Conservation (phyloP, 2,797 vertebrate genomes). For the Calcarius lapponicus region DNA sequence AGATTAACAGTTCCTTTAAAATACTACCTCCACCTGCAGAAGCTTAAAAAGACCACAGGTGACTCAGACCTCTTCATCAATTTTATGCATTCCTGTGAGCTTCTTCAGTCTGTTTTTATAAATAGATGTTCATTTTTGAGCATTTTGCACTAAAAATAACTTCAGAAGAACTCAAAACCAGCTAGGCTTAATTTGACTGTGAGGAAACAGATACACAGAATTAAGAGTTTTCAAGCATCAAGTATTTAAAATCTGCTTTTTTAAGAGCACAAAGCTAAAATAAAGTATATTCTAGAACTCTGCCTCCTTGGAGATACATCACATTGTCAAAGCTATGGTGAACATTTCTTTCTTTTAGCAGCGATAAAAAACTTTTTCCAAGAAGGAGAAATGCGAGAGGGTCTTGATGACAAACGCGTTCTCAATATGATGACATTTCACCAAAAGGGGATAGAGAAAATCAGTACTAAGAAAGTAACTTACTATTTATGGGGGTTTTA, state of each 20-base stretch:
- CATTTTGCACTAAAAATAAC: constrained; percentile 25
- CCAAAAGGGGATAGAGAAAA: background rate
- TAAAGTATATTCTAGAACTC: background rate
- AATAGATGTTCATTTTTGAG: background rate
- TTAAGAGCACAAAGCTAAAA: background rate
- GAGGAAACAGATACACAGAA: background rate
- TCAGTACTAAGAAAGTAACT: background rate
- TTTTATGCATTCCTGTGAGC: background rate
- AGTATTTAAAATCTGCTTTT: background rate
- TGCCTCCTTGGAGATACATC: background rate
- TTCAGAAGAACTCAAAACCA: constrained; percentile 1
- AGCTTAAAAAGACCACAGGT: background rate
- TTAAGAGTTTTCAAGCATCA: background rate
- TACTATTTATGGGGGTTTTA: background rate
- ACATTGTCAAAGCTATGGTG: background rate
- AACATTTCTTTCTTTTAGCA: background rate
- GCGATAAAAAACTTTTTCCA: background rate
- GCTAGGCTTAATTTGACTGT: background rate
- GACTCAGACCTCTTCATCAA: background rate
- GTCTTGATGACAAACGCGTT: background rate
- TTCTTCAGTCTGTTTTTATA: background rate
- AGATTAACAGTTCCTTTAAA: background rate
- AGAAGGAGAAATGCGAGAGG: background rate
- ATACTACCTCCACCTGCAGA: background rate
- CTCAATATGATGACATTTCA: background rate